Base-by-base conservation (phyloP, 2,888 invertebrate species). In the Tridacna crocea region DNA sequence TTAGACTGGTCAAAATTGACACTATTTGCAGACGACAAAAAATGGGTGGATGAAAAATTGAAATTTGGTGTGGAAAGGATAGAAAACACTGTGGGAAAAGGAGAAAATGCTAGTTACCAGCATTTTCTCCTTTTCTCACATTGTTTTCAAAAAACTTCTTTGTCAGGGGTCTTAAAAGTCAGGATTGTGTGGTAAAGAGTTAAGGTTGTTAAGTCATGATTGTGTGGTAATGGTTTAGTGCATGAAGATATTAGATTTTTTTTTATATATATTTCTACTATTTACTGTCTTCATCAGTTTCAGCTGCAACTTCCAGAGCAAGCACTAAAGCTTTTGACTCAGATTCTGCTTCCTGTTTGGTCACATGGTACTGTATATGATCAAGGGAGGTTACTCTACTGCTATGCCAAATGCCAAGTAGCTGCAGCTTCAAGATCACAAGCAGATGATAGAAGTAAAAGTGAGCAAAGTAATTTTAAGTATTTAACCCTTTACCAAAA, bases 291-390 rank as follows among this genome's bases (percentile, higher is more conserved):
- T 26, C 10, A 19, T 55, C 95, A 97, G 94, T 95, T 98, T 55
- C 95, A 96, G 83, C 96, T 97, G 95, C 96, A 96, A 26, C 96
- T 97, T 95, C 96, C 97, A 0, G 96, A 96, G 83, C 97, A 97
- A 93, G 97, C 98, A 0, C 94, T 97, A 78, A 95, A 95, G 84
- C 95, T 97, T 17, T 95, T 97, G 0, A 96, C 97, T 87, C 96
- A 96, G 93, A 96, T 96, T 77, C 95, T 97, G 90, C 96, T 97
- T 12, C 95, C 96, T 48, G 95, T 98, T 72, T 96, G 98, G 93
- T 96, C 97, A 0, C 97, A 98, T 92, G 98, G 98, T 0, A 97
- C 97, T 22, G 95, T 96, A 27, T 97, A 96, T 90, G 98, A 98
- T 93, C 96, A 96, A 91, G 98, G 97, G 0, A 96, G 97, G 94